Evolutionary conservation across 2,797 vertebrate genomes (phyloP).

Genomic region (Phrynocephalus vlangalii): DNA sequence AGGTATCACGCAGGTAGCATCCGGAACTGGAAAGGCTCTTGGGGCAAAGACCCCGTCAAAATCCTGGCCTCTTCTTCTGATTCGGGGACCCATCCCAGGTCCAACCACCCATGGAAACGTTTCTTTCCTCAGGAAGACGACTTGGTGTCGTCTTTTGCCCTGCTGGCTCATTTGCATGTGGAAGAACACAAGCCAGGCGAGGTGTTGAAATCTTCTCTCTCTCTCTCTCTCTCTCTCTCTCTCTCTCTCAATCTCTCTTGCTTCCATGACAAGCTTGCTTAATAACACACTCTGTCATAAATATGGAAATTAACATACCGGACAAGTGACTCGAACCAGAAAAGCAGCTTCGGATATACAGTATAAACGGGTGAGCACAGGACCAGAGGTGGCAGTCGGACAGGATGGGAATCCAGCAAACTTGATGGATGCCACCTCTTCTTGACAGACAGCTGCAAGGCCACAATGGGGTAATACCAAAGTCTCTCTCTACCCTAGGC

Average conservation of each 20-base stretch:
- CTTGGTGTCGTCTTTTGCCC: neutral
- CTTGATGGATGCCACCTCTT: neutral
- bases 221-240: too few relatives aligned
- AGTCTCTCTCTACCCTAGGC: too few relatives aligned
- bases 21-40: neutral
- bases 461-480: neutral
- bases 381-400: constrained; percentile 15
- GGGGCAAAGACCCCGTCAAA: neutral
- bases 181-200: constrained; percentile 56
- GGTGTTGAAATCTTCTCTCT: constrained; percentile 40
- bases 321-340: constrained; percentile 39
- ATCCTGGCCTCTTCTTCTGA: neutral
- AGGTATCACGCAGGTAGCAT: too few relatives aligned
- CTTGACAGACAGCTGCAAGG: neutral
- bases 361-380: neutral
- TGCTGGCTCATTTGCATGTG: constrained; percentile 40
- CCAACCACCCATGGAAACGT: neutral
- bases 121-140: neutral
- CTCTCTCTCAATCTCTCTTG: neutral
- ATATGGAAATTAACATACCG: constrained; percentile 39
- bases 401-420: constrained; percentile 12
- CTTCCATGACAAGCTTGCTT: constrained; percentile 18
- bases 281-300: neutral
- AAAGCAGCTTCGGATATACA: constrained; percentile 18
- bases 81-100: constrained; percentile 10